These are phyloP conservation scores for Platalea minor DNA, from an alignment of 2,797 vertebrate species.

Conservation along the genomic window DNA sequence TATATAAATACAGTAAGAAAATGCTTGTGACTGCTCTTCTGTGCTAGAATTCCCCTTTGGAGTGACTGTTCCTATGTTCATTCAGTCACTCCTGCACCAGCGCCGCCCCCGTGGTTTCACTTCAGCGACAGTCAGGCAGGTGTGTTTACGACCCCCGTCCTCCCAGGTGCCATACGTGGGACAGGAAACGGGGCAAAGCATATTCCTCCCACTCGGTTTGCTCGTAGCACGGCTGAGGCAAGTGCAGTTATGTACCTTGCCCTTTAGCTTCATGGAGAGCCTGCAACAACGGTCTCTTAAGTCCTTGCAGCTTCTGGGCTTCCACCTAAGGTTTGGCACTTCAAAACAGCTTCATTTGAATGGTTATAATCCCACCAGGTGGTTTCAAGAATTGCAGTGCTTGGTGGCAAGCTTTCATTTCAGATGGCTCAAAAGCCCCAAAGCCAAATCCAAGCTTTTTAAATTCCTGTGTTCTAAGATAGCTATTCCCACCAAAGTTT, in stretches of 20 bases:
- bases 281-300: neutral
- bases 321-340: neutral
- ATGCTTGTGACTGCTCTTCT: neutral
- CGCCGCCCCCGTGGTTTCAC: neutral
- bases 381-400: neutral
- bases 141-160: neutral
- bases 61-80: neutral
- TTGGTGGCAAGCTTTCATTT: neutral
- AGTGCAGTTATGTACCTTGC: neutral
- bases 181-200: neutral
- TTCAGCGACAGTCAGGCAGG: neutral
- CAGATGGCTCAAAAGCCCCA: neutral
- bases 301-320: neutral
- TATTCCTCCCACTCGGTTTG: neutral
- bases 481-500: neutral
- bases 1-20: neutral
- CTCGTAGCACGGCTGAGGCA: neutral
- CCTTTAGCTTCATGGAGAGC: neutral
- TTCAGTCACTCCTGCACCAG: neutral
- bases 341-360: neutral
- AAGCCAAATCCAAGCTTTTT: neutral
- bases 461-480: neutral
- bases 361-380: neutral
- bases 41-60: neutral
- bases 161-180: neutral